Conservation (phyloP, 1,140 invertebrate genomes). For the Psilanteris sp. region DNA sequence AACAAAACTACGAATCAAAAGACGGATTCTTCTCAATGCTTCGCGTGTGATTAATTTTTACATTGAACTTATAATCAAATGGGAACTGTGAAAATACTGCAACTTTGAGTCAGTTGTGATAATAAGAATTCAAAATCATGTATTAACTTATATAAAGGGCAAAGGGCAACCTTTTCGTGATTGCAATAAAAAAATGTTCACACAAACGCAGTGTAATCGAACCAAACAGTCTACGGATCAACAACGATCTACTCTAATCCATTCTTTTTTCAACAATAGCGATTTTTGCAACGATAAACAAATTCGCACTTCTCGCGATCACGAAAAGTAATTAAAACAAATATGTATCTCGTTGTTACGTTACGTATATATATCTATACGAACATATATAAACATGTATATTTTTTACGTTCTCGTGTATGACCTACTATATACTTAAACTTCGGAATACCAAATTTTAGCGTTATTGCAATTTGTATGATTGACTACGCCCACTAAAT, state of each 20-base stretch:
- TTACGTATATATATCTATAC: slow-evolving; percentile 9
- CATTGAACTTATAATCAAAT: slow-evolving; percentile 10
- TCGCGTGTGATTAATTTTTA: background rate
- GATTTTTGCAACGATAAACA: no score
- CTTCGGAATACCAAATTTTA: slow-evolving; percentile 1
- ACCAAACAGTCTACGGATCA: no score
- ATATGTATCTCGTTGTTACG: slow-evolving; percentile 33
- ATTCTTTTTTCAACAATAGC: no score
- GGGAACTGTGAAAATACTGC: slow-evolving; percentile 11
- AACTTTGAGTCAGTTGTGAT: slow-evolving; percentile 10
- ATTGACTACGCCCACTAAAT: slow-evolving; percentile 1
- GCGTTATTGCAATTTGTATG: slow-evolving; percentile 1
- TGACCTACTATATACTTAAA: slow-evolving; percentile 23
- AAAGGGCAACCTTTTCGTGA: slow-evolving; percentile 7
- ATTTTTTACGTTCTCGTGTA: slow-evolving; percentile 24
- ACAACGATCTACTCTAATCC: no score
- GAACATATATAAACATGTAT: slow-evolving; percentile 20
- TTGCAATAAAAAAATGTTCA: slow-evolving; percentile 3
- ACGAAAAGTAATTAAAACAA: slow-evolving; percentile 17
- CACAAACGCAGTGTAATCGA: no score
- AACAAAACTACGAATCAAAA: no score
- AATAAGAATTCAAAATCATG: slow-evolving; percentile 8
- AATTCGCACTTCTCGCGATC: slow-evolving; percentile 8
- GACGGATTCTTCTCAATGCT: no score
- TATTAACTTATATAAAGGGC: slow-evolving; percentile 8